Conservation (phyloP, 1,140 invertebrate genomes). For the Cydia strobilella region DNA sequence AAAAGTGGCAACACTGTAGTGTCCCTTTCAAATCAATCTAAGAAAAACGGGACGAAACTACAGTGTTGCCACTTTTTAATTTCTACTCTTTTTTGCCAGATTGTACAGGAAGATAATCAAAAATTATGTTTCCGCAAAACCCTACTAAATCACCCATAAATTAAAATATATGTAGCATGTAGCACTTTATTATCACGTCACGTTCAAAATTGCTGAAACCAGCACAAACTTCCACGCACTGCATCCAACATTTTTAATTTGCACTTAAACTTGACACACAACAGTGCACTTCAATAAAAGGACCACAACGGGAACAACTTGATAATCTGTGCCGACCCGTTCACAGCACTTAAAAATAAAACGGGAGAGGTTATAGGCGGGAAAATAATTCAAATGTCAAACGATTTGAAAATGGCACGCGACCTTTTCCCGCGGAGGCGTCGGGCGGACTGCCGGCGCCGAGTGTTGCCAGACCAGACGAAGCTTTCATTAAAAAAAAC, state of each 20-base stretch:
- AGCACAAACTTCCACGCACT: constrained; percentile 20
- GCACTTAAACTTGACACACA: not conserved
- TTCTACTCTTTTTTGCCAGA: no score
- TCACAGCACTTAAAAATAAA: constrained; percentile 32
- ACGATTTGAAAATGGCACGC: constrained; percentile 35
- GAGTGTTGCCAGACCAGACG: constrained; percentile 12
- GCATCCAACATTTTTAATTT: constrained; percentile 29
- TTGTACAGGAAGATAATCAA: not conserved
- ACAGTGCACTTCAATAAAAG: constrained; percentile 18
- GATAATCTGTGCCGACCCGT: constrained; percentile 11
- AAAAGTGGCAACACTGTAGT: no score
- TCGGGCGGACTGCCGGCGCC: constrained; percentile 24
- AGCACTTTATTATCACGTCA: constrained; percentile 14
- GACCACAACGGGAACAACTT: not conserved
- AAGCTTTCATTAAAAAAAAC: not conserved
- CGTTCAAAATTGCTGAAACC: constrained; percentile 9
- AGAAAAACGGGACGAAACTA: no score
- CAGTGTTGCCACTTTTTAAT: no score
- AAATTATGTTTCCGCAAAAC: not conserved
- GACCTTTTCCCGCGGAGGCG: constrained; percentile 35
- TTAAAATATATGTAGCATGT: not conserved
- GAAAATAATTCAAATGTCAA: constrained; percentile 34
- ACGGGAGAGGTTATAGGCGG: constrained; percentile 31
- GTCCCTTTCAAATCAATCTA: no score
- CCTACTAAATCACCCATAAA: not conserved